Percentiles rank a stretch among this genome's conserved stretches.
phyloP scores from a whole-genome alignment of 2,797 vertebrate genomes.

The Danio aesculapii region DNA sequence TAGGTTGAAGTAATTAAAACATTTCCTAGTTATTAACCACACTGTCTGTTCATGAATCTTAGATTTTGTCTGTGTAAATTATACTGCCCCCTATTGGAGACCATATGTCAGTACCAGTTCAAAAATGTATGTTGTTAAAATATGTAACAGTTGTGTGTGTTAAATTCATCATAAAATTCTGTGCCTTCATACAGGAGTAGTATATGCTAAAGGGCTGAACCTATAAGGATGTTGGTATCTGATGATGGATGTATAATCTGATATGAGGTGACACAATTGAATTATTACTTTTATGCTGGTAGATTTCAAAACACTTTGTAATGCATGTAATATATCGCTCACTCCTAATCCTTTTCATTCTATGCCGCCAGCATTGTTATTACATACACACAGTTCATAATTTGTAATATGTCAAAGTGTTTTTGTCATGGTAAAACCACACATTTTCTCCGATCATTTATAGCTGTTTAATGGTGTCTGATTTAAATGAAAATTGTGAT shows the following conservation, averaged over 20 bases:
- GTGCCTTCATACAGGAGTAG: neutral
- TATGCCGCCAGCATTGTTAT: neutral
- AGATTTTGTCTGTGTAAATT: neutral
- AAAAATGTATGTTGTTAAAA: neutral
- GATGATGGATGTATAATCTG: neutral
- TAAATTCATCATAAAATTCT: neutral
- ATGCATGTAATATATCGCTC: neutral
- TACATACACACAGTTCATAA: neutral
- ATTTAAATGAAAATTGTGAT: neutral
- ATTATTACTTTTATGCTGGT: neutral
- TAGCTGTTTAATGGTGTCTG: too few relatives aligned
- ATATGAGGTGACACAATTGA: neutral
- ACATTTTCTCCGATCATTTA: neutral
- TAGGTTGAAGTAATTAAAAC: neutral
- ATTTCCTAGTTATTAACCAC: neutral
- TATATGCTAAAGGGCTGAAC: neutral
- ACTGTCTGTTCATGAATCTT: neutral
- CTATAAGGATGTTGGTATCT: neutral
- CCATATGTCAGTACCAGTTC: neutral
- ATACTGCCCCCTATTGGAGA: constrained; percentile 20
- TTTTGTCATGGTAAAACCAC: neutral
- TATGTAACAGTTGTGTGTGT: neutral
- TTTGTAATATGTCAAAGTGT: neutral
- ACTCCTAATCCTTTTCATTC: neutral
- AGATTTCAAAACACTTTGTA: neutral